phyloP scores from a whole-genome alignment of 2,113 vertebrate genomes.

The Ramphastos sulfuratus region DNA sequence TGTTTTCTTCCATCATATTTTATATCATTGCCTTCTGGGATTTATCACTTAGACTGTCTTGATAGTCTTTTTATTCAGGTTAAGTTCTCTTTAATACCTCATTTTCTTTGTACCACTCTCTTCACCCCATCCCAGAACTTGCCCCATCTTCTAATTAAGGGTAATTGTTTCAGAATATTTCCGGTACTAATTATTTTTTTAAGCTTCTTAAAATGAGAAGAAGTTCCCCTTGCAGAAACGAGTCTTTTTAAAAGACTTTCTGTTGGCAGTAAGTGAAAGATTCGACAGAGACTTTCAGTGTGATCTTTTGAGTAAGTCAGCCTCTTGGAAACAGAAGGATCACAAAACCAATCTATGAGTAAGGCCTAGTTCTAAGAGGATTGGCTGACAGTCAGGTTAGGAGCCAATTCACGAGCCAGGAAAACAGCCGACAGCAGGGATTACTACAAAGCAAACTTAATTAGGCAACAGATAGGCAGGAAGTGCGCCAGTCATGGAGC shows the following conservation, averaged over 20 bases:
- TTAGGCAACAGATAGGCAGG: conserved; percentile 62
- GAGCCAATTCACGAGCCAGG: not conserved
- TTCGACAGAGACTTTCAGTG: not conserved
- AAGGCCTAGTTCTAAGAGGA: not conserved
- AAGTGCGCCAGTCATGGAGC: conserved; percentile 49
- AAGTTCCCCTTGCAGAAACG: not conserved
- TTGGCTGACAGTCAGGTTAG: conserved; percentile 6
- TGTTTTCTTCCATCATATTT: not conserved
- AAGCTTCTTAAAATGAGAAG: conserved; percentile 1
- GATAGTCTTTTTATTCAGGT: not conserved
- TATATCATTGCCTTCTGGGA: fast-evolving
- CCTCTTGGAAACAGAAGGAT: not conserved
- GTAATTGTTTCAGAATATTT: not conserved
- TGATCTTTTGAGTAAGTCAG: not conserved
- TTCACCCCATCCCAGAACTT: not conserved
- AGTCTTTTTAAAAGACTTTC: not conserved
- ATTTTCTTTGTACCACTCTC: not conserved
- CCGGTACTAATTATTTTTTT: not conserved
- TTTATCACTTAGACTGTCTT: not conserved
- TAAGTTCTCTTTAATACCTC: not conserved
- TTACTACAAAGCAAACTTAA: conserved; percentile 60
- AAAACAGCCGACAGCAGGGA: conserved; percentile 13
- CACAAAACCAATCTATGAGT: not conserved
- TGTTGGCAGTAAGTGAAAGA: not conserved
- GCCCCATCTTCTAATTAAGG: not conserved